phyloP scores from a whole-genome alignment of 2,113 vertebrate genomes.

The Nestor notabilis region DNA sequence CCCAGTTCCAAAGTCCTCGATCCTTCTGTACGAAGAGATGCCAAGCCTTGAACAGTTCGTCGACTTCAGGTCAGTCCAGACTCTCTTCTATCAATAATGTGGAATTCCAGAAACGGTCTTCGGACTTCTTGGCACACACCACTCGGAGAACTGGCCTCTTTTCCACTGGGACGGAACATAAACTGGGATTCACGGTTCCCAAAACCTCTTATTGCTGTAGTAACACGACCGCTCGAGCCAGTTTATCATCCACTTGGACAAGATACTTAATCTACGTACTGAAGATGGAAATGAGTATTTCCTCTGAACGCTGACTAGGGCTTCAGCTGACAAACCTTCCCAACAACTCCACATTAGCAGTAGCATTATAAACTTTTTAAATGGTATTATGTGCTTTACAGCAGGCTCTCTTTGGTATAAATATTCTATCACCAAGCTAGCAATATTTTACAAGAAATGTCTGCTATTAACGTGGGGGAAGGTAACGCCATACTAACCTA shows the following conservation, averaged over 20 bases:
- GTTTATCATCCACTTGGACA: slow-evolving; percentile 50
- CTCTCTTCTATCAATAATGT: not conserved
- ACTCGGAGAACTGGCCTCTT: not conserved
- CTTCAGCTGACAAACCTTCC: slow-evolving; percentile 69
- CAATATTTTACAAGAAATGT: slow-evolving; percentile 75
- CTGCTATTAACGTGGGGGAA: slow-evolving; percentile 73
- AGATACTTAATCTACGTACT: not conserved
- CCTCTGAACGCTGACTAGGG: slow-evolving; percentile 56
- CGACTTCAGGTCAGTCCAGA: slow-evolving; percentile 9
- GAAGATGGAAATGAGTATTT: slow-evolving; percentile 6
- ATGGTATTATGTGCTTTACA: slow-evolving; percentile 76
- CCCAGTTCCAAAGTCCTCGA: slow-evolving; percentile 54
- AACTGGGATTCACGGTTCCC: slow-evolving; percentile 55
- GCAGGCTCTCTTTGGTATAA: slow-evolving; percentile 86
- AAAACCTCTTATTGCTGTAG: slow-evolving; percentile 69
- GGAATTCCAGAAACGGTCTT: slow-evolving; percentile 39
- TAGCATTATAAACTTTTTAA: slow-evolving; percentile 62
- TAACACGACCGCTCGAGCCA: not conserved
- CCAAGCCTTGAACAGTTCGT: slow-evolving; percentile 21
- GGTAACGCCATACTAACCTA: slow-evolving; percentile 66
- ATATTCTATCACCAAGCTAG: slow-evolving; percentile 75
- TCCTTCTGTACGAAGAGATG: slow-evolving; percentile 41
- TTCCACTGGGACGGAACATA: slow-evolving; percentile 53
- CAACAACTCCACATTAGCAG: slow-evolving; percentile 68
- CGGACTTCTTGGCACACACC: not conserved